phyloP scores from a whole-genome alignment of 2,113 vertebrate species.

The Polyodon spathula region DNA sequence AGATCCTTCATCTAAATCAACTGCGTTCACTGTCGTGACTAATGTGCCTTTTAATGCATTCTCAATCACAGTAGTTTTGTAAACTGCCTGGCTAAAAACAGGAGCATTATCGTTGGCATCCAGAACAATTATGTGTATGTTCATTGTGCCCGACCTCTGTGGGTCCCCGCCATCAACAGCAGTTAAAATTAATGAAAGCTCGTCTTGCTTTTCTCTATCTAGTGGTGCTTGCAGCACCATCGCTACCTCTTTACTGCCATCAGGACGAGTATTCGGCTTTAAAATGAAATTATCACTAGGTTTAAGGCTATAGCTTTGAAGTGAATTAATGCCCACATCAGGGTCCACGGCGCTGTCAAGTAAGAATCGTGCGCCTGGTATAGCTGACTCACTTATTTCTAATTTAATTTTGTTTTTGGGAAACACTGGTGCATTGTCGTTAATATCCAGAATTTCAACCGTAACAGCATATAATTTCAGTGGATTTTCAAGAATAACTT shows the following conservation, averaged over 20 bases:
- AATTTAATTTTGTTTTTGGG: constrained; percentile 51
- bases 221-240: constrained; percentile 55
- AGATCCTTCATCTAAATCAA: constrained; percentile 34
- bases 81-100: constrained; percentile 33
- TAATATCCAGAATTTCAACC: constrained; percentile 40
- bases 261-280: constrained; percentile 33
- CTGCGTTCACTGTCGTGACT: constrained; percentile 38
- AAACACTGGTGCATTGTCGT: constrained; percentile 54
- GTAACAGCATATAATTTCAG: constrained; percentile 36
- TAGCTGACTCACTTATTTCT: constrained; percentile 63
- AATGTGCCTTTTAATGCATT: constrained; percentile 23
- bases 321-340: constrained; percentile 44
- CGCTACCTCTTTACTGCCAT: constrained; percentile 40
- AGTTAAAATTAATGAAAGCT: constrained; percentile 28
- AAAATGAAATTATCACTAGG: constrained; percentile 42
- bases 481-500: constrained; percentile 39
- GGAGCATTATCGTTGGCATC: constrained; percentile 41
- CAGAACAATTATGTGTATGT: constrained; percentile 29
- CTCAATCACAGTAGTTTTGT: constrained; percentile 36
- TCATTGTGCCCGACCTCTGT: constrained; percentile 38
- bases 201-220: constrained; percentile 39
- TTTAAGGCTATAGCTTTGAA: constrained; percentile 57
- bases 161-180: constrained; percentile 42
- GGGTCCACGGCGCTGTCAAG: constrained; percentile 54
- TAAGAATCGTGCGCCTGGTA: constrained; percentile 57